These are phyloP conservation scores for Enoplosus armatus DNA, from an alignment of 2,797 vertebrate species.

Conservation along the genomic window DNA sequence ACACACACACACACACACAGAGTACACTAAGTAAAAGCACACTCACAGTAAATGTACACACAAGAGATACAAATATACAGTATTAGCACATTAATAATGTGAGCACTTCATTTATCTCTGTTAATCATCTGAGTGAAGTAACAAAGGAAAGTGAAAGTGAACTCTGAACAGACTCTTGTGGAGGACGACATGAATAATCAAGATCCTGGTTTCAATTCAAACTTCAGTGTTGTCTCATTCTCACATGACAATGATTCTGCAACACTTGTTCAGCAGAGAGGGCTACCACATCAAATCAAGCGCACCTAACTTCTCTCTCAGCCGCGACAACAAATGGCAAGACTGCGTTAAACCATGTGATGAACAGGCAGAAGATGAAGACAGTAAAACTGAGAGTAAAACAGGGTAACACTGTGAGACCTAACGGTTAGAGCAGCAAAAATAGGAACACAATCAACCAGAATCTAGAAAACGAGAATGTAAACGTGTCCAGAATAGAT, in stretches of 20 bases:
- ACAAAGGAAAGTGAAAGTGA: not conserved
- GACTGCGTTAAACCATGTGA: no score
- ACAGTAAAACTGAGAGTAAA: no score
- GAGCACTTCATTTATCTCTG: not conserved
- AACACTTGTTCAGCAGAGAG: not conserved
- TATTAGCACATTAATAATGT: not conserved
- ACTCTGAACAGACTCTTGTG: not conserved
- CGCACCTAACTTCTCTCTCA: no score
- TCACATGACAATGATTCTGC: not conserved
- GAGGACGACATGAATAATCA: not conserved
- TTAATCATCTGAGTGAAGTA: not conserved
- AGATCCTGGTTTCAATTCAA: not conserved
- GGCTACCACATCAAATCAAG: no score
- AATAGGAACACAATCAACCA: not conserved
- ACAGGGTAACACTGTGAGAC: no score
- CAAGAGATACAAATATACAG: not conserved
- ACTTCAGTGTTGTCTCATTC: not conserved
- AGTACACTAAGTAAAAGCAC: not conserved
- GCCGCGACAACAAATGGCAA: no score
- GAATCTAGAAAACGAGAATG: not conserved
- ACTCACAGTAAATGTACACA: conserved; percentile 7
- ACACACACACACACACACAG: not conserved
- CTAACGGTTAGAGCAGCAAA: no score
- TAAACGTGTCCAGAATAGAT: not conserved
- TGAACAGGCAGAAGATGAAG: no score